Conservation (phyloP, 2,797 vertebrate genomes). For the Neostethus bicornis region DNA sequence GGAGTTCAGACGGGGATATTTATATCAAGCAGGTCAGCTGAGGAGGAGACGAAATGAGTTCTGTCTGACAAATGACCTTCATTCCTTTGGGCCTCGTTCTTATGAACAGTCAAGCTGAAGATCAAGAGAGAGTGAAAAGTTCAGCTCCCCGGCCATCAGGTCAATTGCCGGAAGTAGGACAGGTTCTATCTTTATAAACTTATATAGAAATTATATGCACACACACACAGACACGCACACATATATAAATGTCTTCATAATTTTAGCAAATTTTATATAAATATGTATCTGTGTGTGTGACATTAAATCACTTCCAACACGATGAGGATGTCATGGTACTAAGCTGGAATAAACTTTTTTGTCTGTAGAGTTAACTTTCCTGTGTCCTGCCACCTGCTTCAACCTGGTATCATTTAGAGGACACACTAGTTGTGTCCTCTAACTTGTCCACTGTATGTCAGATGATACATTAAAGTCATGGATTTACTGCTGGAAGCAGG, state of each 20-base stretch:
- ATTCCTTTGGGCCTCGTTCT: conserved; percentile 36
- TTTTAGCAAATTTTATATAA: no score
- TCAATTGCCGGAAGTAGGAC: conserved; percentile 19
- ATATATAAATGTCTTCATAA: no score
- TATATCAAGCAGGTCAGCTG: conserved; percentile 80
- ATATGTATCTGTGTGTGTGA: no score
- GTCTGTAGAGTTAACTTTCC: background rate
- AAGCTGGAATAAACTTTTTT: background rate
- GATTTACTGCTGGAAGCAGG: background rate
- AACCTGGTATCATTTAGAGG: background rate
- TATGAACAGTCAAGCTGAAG: conserved; percentile 9
- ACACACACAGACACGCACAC: no score
- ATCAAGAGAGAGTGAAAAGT: conserved; percentile 34
- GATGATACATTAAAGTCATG: background rate
- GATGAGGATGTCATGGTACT: background rate
- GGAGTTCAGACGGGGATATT: conserved; percentile 78
- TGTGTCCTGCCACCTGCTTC: background rate
- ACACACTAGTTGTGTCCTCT: background rate
- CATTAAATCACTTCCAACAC: background rate
- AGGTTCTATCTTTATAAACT: conserved; percentile 3
- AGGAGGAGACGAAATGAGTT: conserved; percentile 60
- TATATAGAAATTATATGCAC: no score
- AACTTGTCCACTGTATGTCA: background rate
- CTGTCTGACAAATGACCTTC: conserved; percentile 61
- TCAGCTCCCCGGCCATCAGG: conserved; percentile 36